Evolutionary conservation across 2,113 vertebrate species (phyloP).

Genomic region (Benitochromis conjunctus): DNA sequence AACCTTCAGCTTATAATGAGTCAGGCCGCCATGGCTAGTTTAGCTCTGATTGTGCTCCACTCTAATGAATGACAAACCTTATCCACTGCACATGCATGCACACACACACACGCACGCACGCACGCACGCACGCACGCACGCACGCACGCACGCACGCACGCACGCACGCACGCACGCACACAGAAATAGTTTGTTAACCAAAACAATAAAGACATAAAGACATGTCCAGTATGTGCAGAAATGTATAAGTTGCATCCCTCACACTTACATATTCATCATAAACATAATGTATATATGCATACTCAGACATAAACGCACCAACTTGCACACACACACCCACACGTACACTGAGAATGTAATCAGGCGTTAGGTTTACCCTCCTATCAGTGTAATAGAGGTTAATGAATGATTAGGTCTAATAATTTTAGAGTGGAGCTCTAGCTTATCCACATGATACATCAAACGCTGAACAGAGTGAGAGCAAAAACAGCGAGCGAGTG

Average conservation of each 20-base stretch:
- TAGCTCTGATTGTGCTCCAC: constrained; percentile 76
- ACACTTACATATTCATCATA: not conserved
- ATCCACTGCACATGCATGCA: constrained; percentile 19
- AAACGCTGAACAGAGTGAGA: constrained; percentile 29
- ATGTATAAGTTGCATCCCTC: constrained; percentile 16
- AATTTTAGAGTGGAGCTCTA: constrained; percentile 66
- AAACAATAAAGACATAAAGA: constrained; percentile 34
- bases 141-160: not conserved
- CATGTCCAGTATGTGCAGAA: constrained; percentile 14
- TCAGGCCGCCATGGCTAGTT: constrained; percentile 80
- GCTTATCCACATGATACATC: constrained; percentile 50
- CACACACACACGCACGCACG: not conserved
- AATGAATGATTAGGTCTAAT: constrained; percentile 75
- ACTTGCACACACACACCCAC: not conserved
- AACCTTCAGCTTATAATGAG: constrained; percentile 83
- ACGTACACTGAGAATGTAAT: constrained; percentile 49
- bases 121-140: not conserved
- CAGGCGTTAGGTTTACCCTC: constrained; percentile 71
- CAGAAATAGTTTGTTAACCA: not conserved
- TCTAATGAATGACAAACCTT: constrained; percentile 74
- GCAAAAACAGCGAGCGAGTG: not conserved
- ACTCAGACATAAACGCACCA: not conserved
- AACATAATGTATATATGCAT: not conserved
- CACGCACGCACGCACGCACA: not conserved
- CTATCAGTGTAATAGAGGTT: constrained; percentile 74